phyloP scores from a whole-genome alignment of 1,140 invertebrate genomes.

The Ditylenchus dipsaci region DNA sequence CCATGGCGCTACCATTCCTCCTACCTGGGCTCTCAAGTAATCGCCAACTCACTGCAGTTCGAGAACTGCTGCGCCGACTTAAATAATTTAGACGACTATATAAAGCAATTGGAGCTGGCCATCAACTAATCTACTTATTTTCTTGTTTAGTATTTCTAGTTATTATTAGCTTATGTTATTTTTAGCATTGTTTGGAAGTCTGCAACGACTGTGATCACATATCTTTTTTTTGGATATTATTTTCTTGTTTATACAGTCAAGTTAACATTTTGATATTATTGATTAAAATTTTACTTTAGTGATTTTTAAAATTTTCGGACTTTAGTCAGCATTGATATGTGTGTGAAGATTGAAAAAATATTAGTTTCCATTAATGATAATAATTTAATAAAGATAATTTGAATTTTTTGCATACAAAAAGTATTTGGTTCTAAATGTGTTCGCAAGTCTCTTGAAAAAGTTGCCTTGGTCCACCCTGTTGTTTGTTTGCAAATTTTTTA shows the following conservation, averaged over 20 bases:
- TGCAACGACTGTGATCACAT: conserved; percentile 2
- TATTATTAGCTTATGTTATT: background rate
- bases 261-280: background rate
- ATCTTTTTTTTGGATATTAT: background rate
- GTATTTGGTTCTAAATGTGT: too few relatives aligned
- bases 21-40: conserved; percentile 65
- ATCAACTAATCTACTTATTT: background rate
- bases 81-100: conserved; percentile 35
- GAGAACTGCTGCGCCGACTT: conserved; percentile 59
- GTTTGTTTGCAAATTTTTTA: too few relatives aligned
- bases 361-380: too few relatives aligned
- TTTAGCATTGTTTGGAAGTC: background rate
- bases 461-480: too few relatives aligned
- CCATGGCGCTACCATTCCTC: conserved; percentile 62
- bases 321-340: too few relatives aligned
- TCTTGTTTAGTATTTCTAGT: background rate
- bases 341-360: too few relatives aligned
- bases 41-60: conserved; percentile 63
- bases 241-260: background rate
- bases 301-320: too few relatives aligned
- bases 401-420: too few relatives aligned
- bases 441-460: too few relatives aligned
- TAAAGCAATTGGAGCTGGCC: background rate
- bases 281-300: too few relatives aligned
- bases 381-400: too few relatives aligned